These are phyloP conservation scores for Cyrtodaria siliqua DNA, from an alignment of 2,888 invertebrate species.

Conservation along the genomic window DNA sequence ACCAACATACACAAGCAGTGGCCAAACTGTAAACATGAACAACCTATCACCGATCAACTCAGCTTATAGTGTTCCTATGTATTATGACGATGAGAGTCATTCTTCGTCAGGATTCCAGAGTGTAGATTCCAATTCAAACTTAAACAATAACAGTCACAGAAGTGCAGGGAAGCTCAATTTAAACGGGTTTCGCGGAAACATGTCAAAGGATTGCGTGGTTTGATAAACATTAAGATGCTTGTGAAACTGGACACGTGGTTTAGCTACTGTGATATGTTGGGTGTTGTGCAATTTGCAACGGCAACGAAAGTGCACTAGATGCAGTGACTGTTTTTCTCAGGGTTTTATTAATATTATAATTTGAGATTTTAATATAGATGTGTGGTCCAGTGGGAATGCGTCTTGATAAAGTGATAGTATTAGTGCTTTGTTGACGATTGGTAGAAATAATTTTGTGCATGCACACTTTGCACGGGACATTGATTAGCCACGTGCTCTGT, in stretches of 20 bases:
- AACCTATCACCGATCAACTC: constrained; percentile 30
- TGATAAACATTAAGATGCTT: constrained; percentile 15
- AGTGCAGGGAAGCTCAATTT: constrained; percentile 33
- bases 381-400: too few species aligned
- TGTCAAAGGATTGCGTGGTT: constrained; percentile 53
- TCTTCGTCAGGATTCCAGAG: constrained; percentile 59
- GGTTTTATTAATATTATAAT: too few species aligned
- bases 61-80: constrained; percentile 46
- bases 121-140: constrained; percentile 49
- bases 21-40: constrained; percentile 10
- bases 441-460: too few species aligned
- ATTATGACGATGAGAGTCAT: constrained; percentile 57
- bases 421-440: too few species aligned
- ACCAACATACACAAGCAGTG: neutral
- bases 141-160: constrained; percentile 33
- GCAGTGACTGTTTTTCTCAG: too few species aligned
- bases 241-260: neutral
- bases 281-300: too few species aligned
- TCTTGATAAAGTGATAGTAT: too few species aligned
- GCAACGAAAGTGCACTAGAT: too few species aligned
- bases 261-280: too few species aligned
- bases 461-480: too few species aligned
- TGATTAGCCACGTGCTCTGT: too few species aligned
- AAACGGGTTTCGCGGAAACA: constrained; percentile 24
- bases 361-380: too few species aligned